Conservation (phyloP, 2,797 vertebrate genomes). For the Trachops cirrhosus region DNA sequence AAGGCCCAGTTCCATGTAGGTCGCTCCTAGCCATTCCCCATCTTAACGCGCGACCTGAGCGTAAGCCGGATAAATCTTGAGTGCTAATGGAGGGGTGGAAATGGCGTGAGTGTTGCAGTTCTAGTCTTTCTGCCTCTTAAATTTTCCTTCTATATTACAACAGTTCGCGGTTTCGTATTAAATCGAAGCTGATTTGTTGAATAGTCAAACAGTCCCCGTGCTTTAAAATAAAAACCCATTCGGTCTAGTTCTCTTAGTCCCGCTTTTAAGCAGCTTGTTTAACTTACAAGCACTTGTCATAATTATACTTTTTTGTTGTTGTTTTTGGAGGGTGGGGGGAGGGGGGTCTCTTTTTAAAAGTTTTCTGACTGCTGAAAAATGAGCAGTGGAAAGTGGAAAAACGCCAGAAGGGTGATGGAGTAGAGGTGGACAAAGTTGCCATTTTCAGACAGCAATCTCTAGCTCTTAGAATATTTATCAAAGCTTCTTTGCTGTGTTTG, state of each 20-base stretch:
- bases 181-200: not conserved
- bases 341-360: not conserved
- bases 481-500: not conserved
- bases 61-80: not conserved
- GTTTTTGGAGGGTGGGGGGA: too few relatives aligned
- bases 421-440: not conserved
- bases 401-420: not conserved
- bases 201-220: not conserved
- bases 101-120: constrained; percentile 35
- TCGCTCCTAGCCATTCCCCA: not conserved
- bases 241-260: not conserved
- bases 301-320: not conserved
- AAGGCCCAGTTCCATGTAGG: not conserved
- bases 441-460: not conserved
- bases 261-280: not conserved
- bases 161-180: not conserved
- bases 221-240: not conserved
- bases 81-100: not conserved
- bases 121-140: not conserved
- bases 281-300: not conserved
- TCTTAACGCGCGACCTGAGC: not conserved
- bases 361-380: not conserved
- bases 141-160: not conserved
- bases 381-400: not conserved
- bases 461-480: not conserved